Evolutionary conservation across 1,140 invertebrate species (phyloP).

Genomic region (Euura lappo): DNA sequence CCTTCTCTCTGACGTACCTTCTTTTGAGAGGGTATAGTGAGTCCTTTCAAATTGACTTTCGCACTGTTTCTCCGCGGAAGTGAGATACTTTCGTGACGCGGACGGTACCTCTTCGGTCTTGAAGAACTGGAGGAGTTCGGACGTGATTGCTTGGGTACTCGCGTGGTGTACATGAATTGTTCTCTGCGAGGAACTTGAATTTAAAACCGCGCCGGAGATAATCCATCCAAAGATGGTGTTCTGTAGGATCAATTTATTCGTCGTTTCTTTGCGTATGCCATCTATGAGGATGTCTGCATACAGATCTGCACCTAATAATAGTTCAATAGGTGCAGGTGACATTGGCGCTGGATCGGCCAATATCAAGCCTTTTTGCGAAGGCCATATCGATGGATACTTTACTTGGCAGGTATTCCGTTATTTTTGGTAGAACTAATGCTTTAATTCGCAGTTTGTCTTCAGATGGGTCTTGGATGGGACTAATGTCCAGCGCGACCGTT

Average conservation of each 20-base stretch:
- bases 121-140: conserved; percentile 18
- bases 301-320: conserved; percentile 20
- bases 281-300: conserved; percentile 17
- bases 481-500: no score
- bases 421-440: background rate
- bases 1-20: background rate
- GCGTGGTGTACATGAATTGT: background rate
- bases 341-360: background rate
- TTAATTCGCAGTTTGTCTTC: no score
- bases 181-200: background rate
- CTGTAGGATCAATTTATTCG: conserved; percentile 10
- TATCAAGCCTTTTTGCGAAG: background rate
- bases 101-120: conserved; percentile 14
- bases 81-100: background rate
- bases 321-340: background rate
- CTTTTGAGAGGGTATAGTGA: background rate
- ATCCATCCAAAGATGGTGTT: conserved; percentile 22
- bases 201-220: background rate
- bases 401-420: background rate
- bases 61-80: conserved; percentile 16
- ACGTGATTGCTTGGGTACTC: background rate
- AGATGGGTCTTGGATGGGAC: background rate
- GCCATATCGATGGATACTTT: background rate
- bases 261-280: conserved; percentile 13
- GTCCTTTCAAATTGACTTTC: conserved; percentile 14